Evolutionary conservation across 2,113 vertebrate genomes (phyloP).

Genomic region (Galemys pyrenaicus): DNA sequence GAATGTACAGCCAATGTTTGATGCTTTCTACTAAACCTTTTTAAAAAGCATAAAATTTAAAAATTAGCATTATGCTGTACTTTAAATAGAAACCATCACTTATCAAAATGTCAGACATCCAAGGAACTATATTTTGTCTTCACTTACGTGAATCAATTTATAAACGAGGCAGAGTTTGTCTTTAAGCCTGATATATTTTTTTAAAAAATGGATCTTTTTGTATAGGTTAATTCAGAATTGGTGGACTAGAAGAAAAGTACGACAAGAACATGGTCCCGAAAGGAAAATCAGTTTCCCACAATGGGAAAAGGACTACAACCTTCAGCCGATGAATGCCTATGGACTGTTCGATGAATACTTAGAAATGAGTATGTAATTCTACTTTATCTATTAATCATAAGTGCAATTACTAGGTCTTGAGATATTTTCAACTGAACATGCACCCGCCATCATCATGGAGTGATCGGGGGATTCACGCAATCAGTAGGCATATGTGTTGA

Average conservation of each 20-base stretch:
- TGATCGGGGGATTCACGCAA: not conserved
- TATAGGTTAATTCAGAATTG: slow-evolving; percentile 93
- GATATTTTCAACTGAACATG: not conserved
- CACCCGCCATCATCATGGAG: fast-evolving
- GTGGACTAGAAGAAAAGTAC: slow-evolving; percentile 93
- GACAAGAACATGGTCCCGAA: slow-evolving; percentile 88
- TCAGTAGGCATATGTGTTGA: not conserved
- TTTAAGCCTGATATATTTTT: too few relatives aligned
- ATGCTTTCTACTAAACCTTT: not conserved
- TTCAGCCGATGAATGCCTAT: slow-evolving; percentile 95
- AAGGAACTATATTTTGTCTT: not conserved
- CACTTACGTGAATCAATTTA: not conserved
- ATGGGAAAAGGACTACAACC: slow-evolving; percentile 96
- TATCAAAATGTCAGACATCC: not conserved
- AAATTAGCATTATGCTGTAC: not conserved
- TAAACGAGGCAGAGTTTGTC: not conserved
- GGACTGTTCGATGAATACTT: slow-evolving; percentile 98
- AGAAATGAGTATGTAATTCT: slow-evolving; percentile 93
- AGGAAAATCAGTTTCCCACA: slow-evolving; percentile 90
- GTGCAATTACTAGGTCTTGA: not conserved
- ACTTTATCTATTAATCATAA: slow-evolving; percentile 13
- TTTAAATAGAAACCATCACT: not conserved
- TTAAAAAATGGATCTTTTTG: slow-evolving; percentile 31
- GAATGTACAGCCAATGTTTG: not conserved
- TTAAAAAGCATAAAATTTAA: not conserved